These are phyloP conservation scores for Congeria kusceri DNA, from an alignment of 2,888 invertebrate species.

Conservation along the genomic window DNA sequence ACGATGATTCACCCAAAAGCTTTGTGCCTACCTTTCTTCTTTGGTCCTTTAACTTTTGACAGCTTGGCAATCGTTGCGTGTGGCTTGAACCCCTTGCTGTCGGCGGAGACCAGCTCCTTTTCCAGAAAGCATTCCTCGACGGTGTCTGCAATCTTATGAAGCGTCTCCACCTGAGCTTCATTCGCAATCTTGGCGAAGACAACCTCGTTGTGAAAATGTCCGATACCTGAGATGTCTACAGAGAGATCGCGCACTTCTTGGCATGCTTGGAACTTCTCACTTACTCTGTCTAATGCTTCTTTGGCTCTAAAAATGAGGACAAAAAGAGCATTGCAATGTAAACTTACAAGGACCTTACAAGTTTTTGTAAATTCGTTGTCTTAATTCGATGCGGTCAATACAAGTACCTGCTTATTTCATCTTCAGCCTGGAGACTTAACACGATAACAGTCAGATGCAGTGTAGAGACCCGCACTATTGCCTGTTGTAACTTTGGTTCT, in stretches of 20 bases:
- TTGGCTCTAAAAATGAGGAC: constrained; percentile 45
- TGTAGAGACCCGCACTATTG: constrained; percentile 61
- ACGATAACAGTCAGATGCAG: constrained; percentile 70
- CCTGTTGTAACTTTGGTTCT: constrained; percentile 38
- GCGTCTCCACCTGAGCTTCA: constrained; percentile 40
- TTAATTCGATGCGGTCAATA: no score
- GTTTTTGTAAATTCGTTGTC: no score
- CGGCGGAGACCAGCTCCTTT: constrained; percentile 56
- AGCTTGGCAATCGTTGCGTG: constrained; percentile 72
- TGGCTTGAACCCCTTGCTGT: constrained; percentile 66
- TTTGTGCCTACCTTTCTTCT: constrained; percentile 50
- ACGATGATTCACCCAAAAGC: background rate
- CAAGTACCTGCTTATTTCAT: constrained; percentile 63
- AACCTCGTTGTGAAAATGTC: constrained; percentile 66
- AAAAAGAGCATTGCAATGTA: background rate
- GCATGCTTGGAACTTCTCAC: constrained; percentile 28
- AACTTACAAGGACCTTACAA: no score
- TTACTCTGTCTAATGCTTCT: constrained; percentile 53
- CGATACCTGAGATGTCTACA: constrained; percentile 58
- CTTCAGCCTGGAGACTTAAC: constrained; percentile 52
- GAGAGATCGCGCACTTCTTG: constrained; percentile 30
- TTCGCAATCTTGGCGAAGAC: constrained; percentile 66
- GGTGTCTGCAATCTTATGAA: constrained; percentile 58
- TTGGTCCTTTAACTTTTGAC: constrained; percentile 49
- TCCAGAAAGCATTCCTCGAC: constrained; percentile 53